Percentiles rank a stretch among this genome's conserved stretches.
phyloP scores from a whole-genome alignment of 2,888 invertebrate species.

The Drosophila anomalata region DNA sequence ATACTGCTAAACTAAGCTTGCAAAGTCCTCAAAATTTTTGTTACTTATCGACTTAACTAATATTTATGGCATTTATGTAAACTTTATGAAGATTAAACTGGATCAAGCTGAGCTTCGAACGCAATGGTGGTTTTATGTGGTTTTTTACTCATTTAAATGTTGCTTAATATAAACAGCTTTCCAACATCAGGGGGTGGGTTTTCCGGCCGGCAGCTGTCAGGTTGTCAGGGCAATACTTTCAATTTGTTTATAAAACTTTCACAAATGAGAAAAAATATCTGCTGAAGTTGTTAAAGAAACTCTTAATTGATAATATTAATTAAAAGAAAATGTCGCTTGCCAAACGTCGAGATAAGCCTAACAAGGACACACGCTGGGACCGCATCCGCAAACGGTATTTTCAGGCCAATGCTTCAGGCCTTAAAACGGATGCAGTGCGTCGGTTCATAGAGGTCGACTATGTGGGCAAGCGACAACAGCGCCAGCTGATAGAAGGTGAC shows the following conservation, averaged over 20 bases:
- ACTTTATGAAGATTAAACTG: constrained; percentile 47
- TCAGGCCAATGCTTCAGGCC: constrained; percentile 53
- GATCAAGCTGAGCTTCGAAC: constrained; percentile 55
- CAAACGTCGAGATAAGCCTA: constrained; percentile 68
- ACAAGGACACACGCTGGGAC: constrained; percentile 83
- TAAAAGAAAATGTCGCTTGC: constrained; percentile 49
- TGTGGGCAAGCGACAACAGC: constrained; percentile 73
- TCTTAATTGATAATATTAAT: not conserved
- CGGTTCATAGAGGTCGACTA: constrained; percentile 82
- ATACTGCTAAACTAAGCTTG: constrained; percentile 47
- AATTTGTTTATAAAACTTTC: constrained; percentile 50
- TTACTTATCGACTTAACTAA: constrained; percentile 39
- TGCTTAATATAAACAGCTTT: not conserved
- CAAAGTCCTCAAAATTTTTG: constrained; percentile 57
- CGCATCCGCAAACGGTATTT: constrained; percentile 82
- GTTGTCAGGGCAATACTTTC: constrained; percentile 56
- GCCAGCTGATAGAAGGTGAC: constrained; percentile 73
- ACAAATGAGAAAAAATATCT: not conserved
- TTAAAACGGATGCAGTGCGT: constrained; percentile 80
- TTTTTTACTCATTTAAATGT: not conserved
- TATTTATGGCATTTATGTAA: constrained; percentile 75
- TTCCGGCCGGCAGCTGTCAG: constrained; percentile 26
- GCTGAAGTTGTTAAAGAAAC: constrained; percentile 1
- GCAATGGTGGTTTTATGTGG: constrained; percentile 16
- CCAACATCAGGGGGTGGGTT: not conserved